These are phyloP conservation scores for Cepaea hortensis DNA, from an alignment of 2,888 invertebrate genomes.

Conservation along the genomic window DNA sequence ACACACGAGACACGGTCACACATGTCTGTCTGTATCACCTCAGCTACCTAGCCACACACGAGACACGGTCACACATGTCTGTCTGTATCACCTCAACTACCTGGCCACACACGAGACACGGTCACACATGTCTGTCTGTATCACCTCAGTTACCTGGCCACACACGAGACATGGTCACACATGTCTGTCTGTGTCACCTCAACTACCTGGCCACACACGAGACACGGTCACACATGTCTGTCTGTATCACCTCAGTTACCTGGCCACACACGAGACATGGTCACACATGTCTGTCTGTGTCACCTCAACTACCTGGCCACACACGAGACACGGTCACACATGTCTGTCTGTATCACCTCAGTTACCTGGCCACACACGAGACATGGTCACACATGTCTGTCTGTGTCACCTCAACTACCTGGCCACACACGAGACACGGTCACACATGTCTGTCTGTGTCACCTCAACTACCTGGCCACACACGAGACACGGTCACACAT, in stretches of 20 bases:
- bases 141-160: constrained; percentile 45
- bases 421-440: too few relatives aligned
- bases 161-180: neutral
- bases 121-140: too few relatives aligned
- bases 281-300: too few relatives aligned
- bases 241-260: constrained; percentile 39
- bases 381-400: neutral
- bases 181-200: too few relatives aligned
- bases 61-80: neutral
- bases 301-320: too few relatives aligned
- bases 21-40: constrained; percentile 18
- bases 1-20: neutral
- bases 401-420: too few relatives aligned
- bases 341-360: constrained; percentile 21
- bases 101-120: neutral
- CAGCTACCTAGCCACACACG: constrained; percentile 27
- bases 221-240: too few relatives aligned
- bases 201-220: too few relatives aligned
- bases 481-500: neutral
- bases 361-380: constrained; percentile 15
- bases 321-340: too few relatives aligned
- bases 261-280: neutral
- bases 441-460: too few relatives aligned
- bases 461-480: constrained; percentile 44
- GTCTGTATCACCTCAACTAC: constrained; percentile 35